Base-by-base conservation (phyloP, 2,888 invertebrate species). In the Achlya flavicornis region DNA sequence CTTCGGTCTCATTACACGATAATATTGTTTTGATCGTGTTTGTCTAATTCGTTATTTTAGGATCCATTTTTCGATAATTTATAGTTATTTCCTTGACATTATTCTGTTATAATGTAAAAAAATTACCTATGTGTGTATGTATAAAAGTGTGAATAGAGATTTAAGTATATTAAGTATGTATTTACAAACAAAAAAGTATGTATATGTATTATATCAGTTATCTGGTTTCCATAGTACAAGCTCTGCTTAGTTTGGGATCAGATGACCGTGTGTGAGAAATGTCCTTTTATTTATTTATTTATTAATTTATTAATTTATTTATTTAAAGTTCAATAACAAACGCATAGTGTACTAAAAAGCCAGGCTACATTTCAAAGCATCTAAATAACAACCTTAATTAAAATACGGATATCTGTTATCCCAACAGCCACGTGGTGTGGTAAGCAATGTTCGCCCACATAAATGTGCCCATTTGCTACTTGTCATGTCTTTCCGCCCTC, bases 401-500 rank as follows among this genome's bases (percentile, higher is more conserved):
- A 60, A 43, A 60, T 26, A 59, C 41, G 16, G 14, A 41, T 48
- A 53, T 58, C n/a, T 35, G n/a, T 58, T 14, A 33, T n/a, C 14
- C 58, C 10, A 58, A 58, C 32, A n/a, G 53, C 46, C 33, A 32
- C 53, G 60, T 53, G 33, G 12, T 19, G 61, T 57, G 26, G 53
- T 61, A 60, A 63, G n/a, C 57, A 48, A 63, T 33, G 59, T 63
- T 62, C 67, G 58, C 61, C 62, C 62, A 63, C 66, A 64, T 65
- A 64, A 71, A 68, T 70, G 64, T 64, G 65, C 71, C 71, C 70
- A 73, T 73, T 75, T 71, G 65, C 69, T 70, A 73, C 70, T 73
- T 72, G 73, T 71, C 77, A 71, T 72, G 72, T 69, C 69, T 67
- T 68, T 68, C 67, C 73, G 68, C 70, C 70, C 72, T 66, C 57